Evolutionary conservation across 2,113 vertebrate genomes (phyloP).

Genomic region (Engraulis encrasicolus): DNA sequence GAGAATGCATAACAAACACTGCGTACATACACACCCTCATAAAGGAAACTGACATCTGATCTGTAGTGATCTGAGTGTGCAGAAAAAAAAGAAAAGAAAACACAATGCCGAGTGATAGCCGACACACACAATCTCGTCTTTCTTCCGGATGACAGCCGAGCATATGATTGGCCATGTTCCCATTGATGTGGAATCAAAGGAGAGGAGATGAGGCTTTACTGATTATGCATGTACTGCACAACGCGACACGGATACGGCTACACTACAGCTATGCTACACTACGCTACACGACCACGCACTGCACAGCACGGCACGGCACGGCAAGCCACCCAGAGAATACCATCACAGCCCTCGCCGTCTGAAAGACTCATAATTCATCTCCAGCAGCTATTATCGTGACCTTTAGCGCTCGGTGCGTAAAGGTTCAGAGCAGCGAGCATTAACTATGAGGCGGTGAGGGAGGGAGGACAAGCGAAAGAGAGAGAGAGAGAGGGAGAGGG

Average conservation of each 20-base stretch:
- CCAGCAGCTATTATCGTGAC: background rate
- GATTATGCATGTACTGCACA: background rate
- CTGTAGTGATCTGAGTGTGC: slow-evolving; percentile 6
- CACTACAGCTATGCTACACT: too few species aligned
- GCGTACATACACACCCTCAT: too few species aligned
- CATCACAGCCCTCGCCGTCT: background rate
- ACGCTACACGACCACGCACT: too few species aligned
- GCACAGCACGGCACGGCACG: too few species aligned
- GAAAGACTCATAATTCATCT: background rate
- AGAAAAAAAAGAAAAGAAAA: too few species aligned
- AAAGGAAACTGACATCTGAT: background rate
- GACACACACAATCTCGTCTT: slow-evolving; percentile 30
- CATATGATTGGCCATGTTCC: slow-evolving; percentile 52
- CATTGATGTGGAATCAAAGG: slow-evolving; percentile 55
- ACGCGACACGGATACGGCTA: too few species aligned
- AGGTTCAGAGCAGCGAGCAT: background rate
- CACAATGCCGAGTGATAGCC: slow-evolving; percentile 31
- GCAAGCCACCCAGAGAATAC: background rate
- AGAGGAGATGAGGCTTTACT: slow-evolving; percentile 45
- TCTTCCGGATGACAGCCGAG: slow-evolving; percentile 41
- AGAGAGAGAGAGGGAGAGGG: background rate
- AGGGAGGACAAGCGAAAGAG: too few species aligned
- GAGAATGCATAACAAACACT: too few species aligned
- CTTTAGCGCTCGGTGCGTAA: background rate
- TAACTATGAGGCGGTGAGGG: background rate